Conservation (phyloP, 2,113 vertebrate genomes). For the Pycnonotus jocosus region DNA sequence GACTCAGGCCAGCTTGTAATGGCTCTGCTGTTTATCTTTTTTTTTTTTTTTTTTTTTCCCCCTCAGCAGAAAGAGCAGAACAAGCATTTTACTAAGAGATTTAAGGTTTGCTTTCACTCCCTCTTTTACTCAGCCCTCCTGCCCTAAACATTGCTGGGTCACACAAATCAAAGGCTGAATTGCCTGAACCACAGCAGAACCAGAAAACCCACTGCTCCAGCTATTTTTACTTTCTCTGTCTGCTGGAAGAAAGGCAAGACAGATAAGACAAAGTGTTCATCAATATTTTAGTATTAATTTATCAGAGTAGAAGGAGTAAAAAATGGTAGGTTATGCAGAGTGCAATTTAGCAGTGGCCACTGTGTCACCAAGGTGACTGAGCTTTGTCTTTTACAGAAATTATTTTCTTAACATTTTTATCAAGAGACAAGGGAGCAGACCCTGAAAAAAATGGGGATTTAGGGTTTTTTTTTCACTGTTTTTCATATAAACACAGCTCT, state of each 20-base stretch:
- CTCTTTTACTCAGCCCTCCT: neutral
- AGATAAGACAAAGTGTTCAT: conserved; percentile 1
- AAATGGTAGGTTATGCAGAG: neutral
- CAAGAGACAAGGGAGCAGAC: neutral
- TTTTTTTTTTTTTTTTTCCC: neutral
- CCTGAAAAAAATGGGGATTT: neutral
- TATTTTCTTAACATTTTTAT: neutral
- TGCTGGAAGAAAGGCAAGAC: neutral
- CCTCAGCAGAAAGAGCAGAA: conserved; percentile 43
- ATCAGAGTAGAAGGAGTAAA: neutral
- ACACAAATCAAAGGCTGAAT: conserved; percentile 17
- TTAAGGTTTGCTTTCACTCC: neutral
- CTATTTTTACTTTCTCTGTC: neutral
- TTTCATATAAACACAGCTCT: neutral
- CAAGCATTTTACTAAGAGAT: conserved; percentile 20
- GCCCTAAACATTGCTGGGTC: neutral
- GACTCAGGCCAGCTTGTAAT: neutral
- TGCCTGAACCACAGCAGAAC: neutral
- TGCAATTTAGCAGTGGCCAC: neutral
- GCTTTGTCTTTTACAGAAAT: neutral
- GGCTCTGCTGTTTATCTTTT: neutral
- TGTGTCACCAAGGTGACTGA: conserved; percentile 5
- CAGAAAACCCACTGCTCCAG: neutral
- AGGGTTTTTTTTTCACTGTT: rapidly evolving
- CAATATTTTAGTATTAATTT: conserved; percentile 23